Evolutionary conservation across 2,797 vertebrate genomes (phyloP), one percentile per base, ranked within the genome.

Genomic region (Acrossocheilus fasciatus): DNA sequence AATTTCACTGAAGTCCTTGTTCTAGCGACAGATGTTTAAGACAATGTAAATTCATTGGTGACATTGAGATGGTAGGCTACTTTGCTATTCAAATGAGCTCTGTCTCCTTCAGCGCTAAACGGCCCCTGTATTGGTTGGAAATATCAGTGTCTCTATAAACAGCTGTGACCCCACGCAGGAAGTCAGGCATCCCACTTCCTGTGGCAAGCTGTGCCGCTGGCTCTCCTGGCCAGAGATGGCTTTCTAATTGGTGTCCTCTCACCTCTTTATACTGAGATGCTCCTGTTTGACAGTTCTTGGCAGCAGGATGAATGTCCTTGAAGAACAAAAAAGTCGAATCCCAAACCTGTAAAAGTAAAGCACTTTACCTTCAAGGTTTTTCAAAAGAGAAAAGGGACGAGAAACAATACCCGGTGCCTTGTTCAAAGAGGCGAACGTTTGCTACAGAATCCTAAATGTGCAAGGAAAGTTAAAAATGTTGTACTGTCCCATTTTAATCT

Each of bases 181-280:
- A 96, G 96, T 96, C 95, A 95, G 94, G 92, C 95, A 94, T 94
- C 93, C 89, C 94, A 96, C 94, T 97, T 96, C 95, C 96, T 97
- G 95, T 96, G 95, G 94, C 96, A 97, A 97, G 96, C 97, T 97
- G 96, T 97, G 96, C 96, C 94, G 96, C 95, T 93, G 95, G 95
- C 95, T 96, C 96, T 96, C 94, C 95, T 97, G 96, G 96, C 95
- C 95, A 92, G 93, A 94, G 94, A 96, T 96, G 95, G 95, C 96
- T 96, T 97, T 98, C 97, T 98, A 98, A 98, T 99, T 97, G 98
- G 97, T 95, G 95, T 98, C 96, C 97, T 98, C 96, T 98, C 96
- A 98, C 97, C 96, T 97, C 96, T 96, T 96, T 93, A 92, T 95
- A 96, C 93, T 91, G 93, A 96, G 96, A 97, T 96, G 96, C 96